phyloP scores from a whole-genome alignment of 2,113 vertebrate species.

The Mastomys coucha region DNA sequence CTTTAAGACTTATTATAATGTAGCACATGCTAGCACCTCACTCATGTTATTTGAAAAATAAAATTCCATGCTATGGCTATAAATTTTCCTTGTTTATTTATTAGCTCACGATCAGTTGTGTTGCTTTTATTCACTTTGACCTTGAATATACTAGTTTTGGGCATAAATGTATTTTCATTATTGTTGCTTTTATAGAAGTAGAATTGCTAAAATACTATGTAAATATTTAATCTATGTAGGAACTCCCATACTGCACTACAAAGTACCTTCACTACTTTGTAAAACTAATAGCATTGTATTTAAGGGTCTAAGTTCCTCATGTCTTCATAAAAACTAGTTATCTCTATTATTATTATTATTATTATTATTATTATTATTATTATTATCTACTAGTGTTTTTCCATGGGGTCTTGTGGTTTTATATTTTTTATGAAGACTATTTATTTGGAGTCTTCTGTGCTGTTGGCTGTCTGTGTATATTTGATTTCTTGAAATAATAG shows the following conservation, averaged over 20 bases:
- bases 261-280: background rate
- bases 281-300: background rate
- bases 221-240: background rate
- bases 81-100: background rate
- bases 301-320: background rate
- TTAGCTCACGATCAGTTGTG: background rate
- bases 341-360: background rate
- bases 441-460: background rate
- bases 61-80: background rate
- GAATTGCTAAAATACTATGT: background rate
- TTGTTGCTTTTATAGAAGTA: background rate
- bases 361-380: background rate
- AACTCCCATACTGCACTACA: background rate
- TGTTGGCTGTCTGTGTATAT: background rate
- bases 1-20: background rate
- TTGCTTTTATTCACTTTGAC: background rate
- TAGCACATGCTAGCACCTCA: background rate
- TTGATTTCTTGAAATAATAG: background rate
- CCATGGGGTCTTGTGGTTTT: background rate
- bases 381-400: background rate
- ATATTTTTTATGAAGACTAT: background rate
- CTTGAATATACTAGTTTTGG: background rate
- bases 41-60: background rate
- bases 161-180: background rate
- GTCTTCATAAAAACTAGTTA: background rate